Conservation (phyloP, 2,888 invertebrate genomes). For the Nasonovia ribisnigri region DNA sequence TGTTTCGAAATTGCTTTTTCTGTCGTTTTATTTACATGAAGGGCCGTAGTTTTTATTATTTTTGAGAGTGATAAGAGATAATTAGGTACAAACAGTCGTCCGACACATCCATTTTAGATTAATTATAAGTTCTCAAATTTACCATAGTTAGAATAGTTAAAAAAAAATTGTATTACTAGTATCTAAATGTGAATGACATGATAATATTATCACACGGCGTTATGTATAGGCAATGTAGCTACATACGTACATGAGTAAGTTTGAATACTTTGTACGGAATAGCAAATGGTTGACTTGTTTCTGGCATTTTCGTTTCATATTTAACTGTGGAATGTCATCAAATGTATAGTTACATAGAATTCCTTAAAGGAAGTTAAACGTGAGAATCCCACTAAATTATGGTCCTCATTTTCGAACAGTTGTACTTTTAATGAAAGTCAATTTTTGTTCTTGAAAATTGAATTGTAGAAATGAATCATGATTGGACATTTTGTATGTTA, state of each 20-base stretch:
- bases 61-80: background rate
- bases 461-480: background rate
- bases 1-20: constrained; percentile 53
- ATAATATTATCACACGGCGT: constrained; percentile 35
- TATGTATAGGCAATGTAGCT: constrained; percentile 59
- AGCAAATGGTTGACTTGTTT: background rate
- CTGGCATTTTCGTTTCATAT: background rate
- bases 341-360: background rate
- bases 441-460: background rate
- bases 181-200: background rate
- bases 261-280: background rate
- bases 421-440: background rate
- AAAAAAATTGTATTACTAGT: background rate
- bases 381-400: background rate
- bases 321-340: background rate
- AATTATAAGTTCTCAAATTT: background rate
- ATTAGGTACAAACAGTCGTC: background rate
- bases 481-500: background rate
- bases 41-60: background rate
- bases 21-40: background rate
- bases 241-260: background rate
- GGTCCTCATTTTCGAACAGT: background rate
- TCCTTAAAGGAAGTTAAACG: constrained; percentile 15
- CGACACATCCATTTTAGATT: background rate
- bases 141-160: background rate